These are phyloP conservation scores for Anabas testudineus DNA, from an alignment of 2,797 vertebrate genomes.

Conservation along the genomic window DNA sequence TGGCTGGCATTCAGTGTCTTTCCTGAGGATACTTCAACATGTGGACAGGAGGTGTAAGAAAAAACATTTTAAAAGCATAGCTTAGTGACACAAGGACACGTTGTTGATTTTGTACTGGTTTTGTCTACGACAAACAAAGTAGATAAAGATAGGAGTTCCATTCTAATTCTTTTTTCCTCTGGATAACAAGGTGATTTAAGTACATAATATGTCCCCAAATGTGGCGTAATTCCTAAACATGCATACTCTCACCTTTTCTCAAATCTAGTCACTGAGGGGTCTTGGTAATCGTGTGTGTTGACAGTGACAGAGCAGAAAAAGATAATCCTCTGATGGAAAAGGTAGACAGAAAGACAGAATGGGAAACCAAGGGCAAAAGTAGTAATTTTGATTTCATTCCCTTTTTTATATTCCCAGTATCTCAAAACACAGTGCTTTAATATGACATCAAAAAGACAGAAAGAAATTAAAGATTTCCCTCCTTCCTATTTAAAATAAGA, in stretches of 20 bases:
- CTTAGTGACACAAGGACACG: neutral
- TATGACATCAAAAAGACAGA: neutral
- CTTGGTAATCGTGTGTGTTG: neutral
- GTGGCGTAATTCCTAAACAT: neutral
- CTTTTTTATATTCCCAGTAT: slow-evolving; percentile 3
- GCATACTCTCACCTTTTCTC: no score
- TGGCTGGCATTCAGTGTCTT: no score
- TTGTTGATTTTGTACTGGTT: neutral
- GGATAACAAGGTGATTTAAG: neutral
- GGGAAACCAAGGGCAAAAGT: slow-evolving; percentile 3
- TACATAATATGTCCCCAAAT: slow-evolving; percentile 9
- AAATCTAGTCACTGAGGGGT: no score
- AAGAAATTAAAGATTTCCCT: neutral
- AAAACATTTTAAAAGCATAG: no score
- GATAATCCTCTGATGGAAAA: slow-evolving; percentile 17
- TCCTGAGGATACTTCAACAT: neutral
- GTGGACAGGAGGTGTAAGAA: neutral
- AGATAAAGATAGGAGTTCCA: no score
- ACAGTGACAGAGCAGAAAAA: slow-evolving; percentile 29
- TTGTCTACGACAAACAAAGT: no score
- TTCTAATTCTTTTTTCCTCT: neutral
- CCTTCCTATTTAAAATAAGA: neutral
- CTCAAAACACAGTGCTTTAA: neutral
- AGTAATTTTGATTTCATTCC: slow-evolving; percentile 2
- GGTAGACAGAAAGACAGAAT: no score